Conservation (phyloP, 2,888 invertebrate genomes). For the Nemurella pictetii region DNA sequence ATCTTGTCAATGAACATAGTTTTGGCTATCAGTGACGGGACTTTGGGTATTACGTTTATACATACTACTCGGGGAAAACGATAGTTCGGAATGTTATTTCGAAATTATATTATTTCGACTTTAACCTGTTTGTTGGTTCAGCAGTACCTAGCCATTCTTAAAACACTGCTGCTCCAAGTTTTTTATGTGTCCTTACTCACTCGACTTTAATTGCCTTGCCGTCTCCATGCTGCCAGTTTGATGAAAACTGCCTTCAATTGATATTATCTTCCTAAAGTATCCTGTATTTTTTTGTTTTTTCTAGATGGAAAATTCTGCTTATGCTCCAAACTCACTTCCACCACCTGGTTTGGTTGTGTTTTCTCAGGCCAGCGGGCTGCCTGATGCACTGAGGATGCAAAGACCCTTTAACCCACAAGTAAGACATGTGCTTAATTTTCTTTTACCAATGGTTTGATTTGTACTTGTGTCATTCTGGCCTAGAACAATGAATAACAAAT, state of each 20-base stretch:
- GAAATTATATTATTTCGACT: not conserved
- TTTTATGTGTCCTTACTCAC: too few species aligned
- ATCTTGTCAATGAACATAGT: not conserved
- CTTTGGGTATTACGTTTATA: not conserved
- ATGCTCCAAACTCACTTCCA: constrained; percentile 71
- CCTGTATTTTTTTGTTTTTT: constrained; percentile 46
- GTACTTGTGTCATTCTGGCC: not conserved
- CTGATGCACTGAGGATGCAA: constrained; percentile 74
- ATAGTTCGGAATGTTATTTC: not conserved
- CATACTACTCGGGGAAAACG: not conserved
- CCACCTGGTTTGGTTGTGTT: constrained; percentile 75
- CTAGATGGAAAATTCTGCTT: constrained; percentile 75
- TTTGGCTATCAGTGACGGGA: not conserved
- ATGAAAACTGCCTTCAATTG: too few species aligned
- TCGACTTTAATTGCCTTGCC: too few species aligned
- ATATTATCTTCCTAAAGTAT: too few species aligned
- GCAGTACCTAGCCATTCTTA: too few species aligned
- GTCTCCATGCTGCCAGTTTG: too few species aligned
- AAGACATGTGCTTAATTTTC: not conserved
- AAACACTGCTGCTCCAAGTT: too few species aligned
- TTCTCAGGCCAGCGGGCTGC: constrained; percentile 73
- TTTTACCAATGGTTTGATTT: not conserved
- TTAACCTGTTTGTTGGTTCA: constrained; percentile 10
- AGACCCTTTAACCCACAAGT: constrained; percentile 64
- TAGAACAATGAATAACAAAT: not conserved